Percentiles rank a stretch among this genome's conserved stretches.
phyloP scores from a whole-genome alignment of 1,140 invertebrate genomes.

The Metaphire vulgaris region DNA sequence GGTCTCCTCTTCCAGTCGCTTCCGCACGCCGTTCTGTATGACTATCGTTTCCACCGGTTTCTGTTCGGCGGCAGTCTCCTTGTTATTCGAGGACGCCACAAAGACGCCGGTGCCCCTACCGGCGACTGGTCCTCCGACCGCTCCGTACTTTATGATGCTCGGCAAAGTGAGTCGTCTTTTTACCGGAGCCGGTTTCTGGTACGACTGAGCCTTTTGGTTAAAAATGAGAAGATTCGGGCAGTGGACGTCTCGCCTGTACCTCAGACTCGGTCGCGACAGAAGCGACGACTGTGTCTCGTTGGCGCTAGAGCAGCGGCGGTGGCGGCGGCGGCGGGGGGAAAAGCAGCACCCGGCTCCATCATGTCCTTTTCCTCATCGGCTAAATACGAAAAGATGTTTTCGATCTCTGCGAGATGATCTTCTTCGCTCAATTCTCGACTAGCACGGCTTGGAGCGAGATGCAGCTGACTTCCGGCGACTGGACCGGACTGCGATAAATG shows the following conservation, averaged over 20 bases:
- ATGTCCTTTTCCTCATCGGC: neutral
- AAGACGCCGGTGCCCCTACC: neutral
- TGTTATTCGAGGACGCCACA: neutral
- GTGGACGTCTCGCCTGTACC: neutral
- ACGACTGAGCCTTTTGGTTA: neutral
- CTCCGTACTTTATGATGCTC: constrained; percentile 3
- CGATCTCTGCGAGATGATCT: neutral
- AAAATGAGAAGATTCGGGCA: neutral
- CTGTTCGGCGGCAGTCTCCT: neutral
- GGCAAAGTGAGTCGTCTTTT: constrained; percentile 5
- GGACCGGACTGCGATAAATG: too few species aligned
- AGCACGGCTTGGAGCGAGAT: neutral
- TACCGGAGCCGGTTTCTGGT: neutral
- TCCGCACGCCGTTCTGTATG: neutral
- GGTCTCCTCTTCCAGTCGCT: neutral
- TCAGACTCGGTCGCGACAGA: neutral
- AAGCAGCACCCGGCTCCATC: neutral
- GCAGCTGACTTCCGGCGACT: neutral
- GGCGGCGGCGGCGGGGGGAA: neutral
- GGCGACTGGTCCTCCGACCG: neutral
- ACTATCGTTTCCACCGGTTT: neutral
- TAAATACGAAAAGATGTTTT: neutral
- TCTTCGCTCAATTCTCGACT: neutral
- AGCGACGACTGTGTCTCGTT: neutral
- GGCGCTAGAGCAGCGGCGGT: too few species aligned